A percentile compares a stretch with the other conserved stretches of the same genome.
Evolutionary conservation across 2,888 invertebrate genomes (phyloP).

Genomic region (Apamea anceps): DNA sequence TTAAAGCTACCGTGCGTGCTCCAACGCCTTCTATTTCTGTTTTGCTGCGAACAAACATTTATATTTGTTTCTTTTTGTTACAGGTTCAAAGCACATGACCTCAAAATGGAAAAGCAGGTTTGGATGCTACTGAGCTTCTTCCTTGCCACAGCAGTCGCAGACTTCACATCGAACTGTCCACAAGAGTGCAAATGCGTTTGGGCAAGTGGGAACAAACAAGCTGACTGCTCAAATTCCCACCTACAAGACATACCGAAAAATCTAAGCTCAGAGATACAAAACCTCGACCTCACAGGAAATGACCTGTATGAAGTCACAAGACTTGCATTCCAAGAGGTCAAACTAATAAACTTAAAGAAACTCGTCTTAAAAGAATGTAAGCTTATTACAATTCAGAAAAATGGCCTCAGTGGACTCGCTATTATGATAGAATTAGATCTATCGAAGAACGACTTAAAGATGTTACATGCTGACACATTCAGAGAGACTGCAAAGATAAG

Average conservation of each 20-base stretch:
- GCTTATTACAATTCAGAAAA: slow-evolving; percentile 92
- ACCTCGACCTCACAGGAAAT: slow-evolving; percentile 93
- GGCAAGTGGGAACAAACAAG: slow-evolving; percentile 95
- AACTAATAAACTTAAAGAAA: slow-evolving; percentile 95
- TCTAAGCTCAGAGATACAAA: slow-evolving; percentile 93
- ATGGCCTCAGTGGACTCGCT: slow-evolving; percentile 93
- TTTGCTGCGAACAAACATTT: slow-evolving; percentile 66
- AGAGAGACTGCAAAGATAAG: slow-evolving; percentile 93
- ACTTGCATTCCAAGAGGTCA: slow-evolving; percentile 92
- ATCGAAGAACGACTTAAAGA: slow-evolving; percentile 93
- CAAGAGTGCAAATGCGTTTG: slow-evolving; percentile 95
- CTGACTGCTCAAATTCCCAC: slow-evolving; percentile 93
- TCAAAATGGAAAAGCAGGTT: slow-evolving; percentile 80
- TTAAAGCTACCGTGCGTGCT: slow-evolving; percentile 77
- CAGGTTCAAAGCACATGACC: slow-evolving; percentile 74
- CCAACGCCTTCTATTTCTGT: slow-evolving; percentile 76
- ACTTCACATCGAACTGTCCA: slow-evolving; percentile 91
- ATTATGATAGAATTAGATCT: slow-evolving; percentile 96
- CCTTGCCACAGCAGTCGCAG: slow-evolving; percentile 79
- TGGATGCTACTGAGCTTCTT: slow-evolving; percentile 76
- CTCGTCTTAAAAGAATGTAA: slow-evolving; percentile 94
- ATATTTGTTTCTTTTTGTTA: slow-evolving; percentile 77
- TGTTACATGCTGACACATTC: slow-evolving; percentile 93
- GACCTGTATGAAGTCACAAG: slow-evolving; percentile 91
- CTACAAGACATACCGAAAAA: slow-evolving; percentile 93